phyloP scores from a whole-genome alignment of 1,140 invertebrate genomes.

The Platyscapa corneri region DNA sequence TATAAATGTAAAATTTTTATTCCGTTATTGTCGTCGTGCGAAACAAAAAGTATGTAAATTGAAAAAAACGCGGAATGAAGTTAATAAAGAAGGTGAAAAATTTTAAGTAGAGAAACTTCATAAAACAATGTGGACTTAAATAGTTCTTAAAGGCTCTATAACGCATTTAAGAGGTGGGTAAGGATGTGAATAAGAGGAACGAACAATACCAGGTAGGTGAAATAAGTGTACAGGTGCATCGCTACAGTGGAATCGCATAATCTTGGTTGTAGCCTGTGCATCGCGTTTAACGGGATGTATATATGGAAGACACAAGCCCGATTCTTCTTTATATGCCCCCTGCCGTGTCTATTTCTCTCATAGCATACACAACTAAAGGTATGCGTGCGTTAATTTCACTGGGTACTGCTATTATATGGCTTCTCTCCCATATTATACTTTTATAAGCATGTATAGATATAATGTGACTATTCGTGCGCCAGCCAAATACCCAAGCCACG shows the following conservation, averaged over 20 bases:
- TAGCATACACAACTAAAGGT: background rate
- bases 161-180: background rate
- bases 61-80: too few relatives aligned
- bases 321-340: background rate
- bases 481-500: background rate
- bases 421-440: background rate
- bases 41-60: too few relatives aligned
- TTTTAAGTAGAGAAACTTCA: background rate
- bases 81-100: too few relatives aligned
- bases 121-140: background rate
- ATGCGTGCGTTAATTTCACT: slow-evolving; percentile 21
- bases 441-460: background rate
- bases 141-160: background rate
- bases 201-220: background rate
- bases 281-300: slow-evolving; percentile 13
- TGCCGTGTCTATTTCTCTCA: background rate
- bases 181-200: background rate
- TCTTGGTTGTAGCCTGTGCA: background rate
- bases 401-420: background rate
- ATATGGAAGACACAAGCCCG: background rate
- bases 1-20: background rate
- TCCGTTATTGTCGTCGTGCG: too few relatives aligned
- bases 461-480: background rate
- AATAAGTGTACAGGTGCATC: background rate
- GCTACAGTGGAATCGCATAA: background rate